Evolutionary conservation across 1,140 invertebrate genomes (phyloP), one percentile per base, ranked within the genome.

Genomic region (Odontomachus brunneus): DNA sequence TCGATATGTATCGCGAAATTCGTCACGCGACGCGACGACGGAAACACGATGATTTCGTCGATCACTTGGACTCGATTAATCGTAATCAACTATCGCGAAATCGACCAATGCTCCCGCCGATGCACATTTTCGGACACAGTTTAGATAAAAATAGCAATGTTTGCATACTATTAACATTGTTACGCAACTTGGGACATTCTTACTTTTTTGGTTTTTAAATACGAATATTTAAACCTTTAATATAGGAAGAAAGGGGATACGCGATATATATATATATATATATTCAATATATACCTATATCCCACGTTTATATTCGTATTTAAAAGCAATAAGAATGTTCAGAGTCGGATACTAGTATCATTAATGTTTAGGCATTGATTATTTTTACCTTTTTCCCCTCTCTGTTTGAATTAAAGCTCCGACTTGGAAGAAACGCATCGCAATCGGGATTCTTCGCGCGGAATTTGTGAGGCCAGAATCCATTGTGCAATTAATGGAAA

Each of bases 1-100:
- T 62, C 78, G 78, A 74, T 74, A 33, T 60, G 26, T 72, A 72
- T 71, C 76, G 76, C 66, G 24, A 51, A 65, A 48, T 51, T 80
- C 33, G 75, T 69, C 75, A 69, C 57, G 75, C 51, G 38, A 76
- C 29, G 49, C 48, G 48, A 26, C 60, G 44, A 65, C 38, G 38
- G 51, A 62, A 76, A 76, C 73, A 59, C 29, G 59, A 66, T 14
- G 3, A 71, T 24, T 29, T 57, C 26, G 26, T 12, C 33, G 75
- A 24, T 55, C 1, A 19, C 15, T 72, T n/a, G n/a, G n/a, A n/a
- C n/a, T n/a, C n/a, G 9, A 33, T 24, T 33, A 29, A 67, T 33
- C 12, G 17, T 29, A 33, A 59, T 59, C 53, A n/a, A 9, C 38
- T 2, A 44, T 11, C 24, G 38, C 1, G 14, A 12, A 51, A 65